A percentile compares a stretch with the other conserved stretches of the same genome.
Evolutionary conservation across 2,888 invertebrate genomes (phyloP).

Genomic region (Eristalinus aeneus): DNA sequence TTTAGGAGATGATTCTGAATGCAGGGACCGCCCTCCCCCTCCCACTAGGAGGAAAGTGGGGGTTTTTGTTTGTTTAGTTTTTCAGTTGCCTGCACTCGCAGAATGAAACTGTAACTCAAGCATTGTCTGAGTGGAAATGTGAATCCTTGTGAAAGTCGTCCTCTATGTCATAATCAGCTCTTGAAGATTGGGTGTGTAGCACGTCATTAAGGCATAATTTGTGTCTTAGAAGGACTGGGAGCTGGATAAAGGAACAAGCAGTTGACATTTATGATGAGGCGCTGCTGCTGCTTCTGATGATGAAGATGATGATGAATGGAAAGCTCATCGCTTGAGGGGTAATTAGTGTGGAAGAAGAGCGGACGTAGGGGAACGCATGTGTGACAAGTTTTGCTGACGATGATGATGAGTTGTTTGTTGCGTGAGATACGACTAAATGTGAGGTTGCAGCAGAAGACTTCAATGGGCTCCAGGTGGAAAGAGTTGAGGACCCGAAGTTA

Average conservation of each 20-base stretch:
- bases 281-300: not conserved
- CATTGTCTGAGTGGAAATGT: constrained; percentile 16
- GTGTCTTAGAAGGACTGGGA: not conserved
- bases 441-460: not conserved
- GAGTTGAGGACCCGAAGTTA: no score
- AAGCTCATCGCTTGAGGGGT: constrained; percentile 5
- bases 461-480: not conserved
- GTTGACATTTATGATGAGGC: not conserved
- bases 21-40: no score
- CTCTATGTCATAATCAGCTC: constrained; percentile 39
- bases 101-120: constrained; percentile 32
- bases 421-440: not conserved
- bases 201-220: constrained; percentile 57
- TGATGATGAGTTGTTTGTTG: not conserved
- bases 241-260: not conserved
- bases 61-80: not conserved
- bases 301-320: not conserved
- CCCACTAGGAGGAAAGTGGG: no score
- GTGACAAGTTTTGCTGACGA: not conserved
- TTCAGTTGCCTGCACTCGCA: constrained; percentile 14
- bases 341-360: constrained; percentile 38
- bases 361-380: not conserved
- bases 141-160: not conserved
- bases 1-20: no score
- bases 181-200: constrained; percentile 51